These are phyloP conservation scores for Myzus persicae DNA, from an alignment of 1,140 invertebrate genomes.

Conservation along the genomic window DNA sequence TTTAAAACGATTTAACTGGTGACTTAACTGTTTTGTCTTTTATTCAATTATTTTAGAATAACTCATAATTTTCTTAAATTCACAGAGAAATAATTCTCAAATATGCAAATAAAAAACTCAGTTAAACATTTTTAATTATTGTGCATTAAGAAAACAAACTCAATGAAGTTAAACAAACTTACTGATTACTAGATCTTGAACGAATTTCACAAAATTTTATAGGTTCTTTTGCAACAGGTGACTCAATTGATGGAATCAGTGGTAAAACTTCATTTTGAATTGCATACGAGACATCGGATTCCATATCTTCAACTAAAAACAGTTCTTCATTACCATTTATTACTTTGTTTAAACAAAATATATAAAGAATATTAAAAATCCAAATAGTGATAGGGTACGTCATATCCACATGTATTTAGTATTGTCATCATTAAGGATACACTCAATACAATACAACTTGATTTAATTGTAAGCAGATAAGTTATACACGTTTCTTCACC, in stretches of 20 bases:
- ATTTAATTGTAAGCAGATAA: too few relatives aligned
- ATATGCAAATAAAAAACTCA: background rate
- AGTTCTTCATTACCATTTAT: background rate
- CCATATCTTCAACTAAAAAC: background rate
- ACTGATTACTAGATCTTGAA: slow-evolving; percentile 36
- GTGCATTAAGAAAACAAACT: background rate
- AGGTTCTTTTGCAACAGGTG: background rate
- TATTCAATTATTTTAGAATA: background rate
- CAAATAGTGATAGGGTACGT: too few relatives aligned
- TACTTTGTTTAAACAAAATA: background rate
- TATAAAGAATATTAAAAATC: background rate
- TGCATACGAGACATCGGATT: background rate
- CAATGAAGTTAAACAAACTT: background rate
- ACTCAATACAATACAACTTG: too few relatives aligned
- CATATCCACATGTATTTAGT: background rate
- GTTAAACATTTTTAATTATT: background rate
- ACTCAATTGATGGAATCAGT: background rate
- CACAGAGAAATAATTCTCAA: background rate
- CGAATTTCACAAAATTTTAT: slow-evolving; percentile 45
- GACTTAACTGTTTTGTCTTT: background rate
- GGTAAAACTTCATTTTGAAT: slow-evolving; percentile 2
- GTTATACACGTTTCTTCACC: too few relatives aligned
- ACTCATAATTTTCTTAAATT: background rate
- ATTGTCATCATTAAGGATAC: too few relatives aligned
- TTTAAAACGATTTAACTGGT: background rate